Base-by-base conservation (phyloP, 1,140 invertebrate species). In the Drosophila rufa region DNA sequence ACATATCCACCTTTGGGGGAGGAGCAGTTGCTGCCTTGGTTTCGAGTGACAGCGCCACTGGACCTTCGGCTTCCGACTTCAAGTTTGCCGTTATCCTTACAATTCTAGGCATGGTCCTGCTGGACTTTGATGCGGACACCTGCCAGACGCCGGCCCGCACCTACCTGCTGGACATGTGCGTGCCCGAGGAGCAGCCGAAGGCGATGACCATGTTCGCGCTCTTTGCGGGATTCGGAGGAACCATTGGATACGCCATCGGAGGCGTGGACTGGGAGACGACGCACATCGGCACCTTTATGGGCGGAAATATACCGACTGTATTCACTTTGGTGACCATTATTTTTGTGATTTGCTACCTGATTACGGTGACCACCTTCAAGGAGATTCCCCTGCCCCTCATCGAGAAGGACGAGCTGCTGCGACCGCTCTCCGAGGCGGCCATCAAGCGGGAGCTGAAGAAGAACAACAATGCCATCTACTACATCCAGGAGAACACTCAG, bases 81-180 rank as follows among this genome's bases (percentile, higher is more conserved):
- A 92, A 92, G 58, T 93, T 46, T 62, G 95, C 95, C 12, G 94
- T 97, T 45, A 94, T 97, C 69, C 95, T 98, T 51, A 97, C 97
- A 0, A 95, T 97, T 17, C 70, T 97, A 1, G 97, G 97, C n/a
- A 97, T 97, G 14, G 95, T 97, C 38, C 82, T 97, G 15, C 92
- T 97, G 46, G 97, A 98, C 91, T 97, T 97, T 85, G 96, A 97
- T 92, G 97, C 97, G 3, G 97, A 98, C 78, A 96, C 96, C 17
- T 97, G 96, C 79, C 97, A 98, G 82, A 97, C 96, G 73, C 97
- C 97, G 0, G 94, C 96, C 0, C 94, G 97, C 77, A 96, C 97
- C 25, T 97, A 97, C 93, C 93, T 98, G n/a, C 93, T 98, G 9
- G 97, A 98, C 78, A 95, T 97, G 43, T 96, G 95, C 33, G 85